Base-by-base conservation (phyloP, 1,140 invertebrate species). In the Zelostemma sp. region DNA sequence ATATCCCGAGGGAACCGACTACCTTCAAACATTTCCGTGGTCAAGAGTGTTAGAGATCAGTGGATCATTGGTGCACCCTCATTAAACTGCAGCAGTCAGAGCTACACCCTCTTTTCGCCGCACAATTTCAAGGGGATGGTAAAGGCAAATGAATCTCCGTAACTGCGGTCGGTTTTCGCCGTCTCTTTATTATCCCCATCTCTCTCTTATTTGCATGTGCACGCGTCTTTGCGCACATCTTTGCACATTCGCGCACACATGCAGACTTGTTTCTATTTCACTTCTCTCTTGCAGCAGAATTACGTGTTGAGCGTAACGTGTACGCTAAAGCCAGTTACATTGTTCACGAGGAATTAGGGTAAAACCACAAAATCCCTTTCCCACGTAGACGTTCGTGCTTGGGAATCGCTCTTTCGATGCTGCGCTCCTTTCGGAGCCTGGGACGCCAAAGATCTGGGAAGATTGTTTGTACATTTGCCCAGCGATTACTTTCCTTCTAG, bases 81-180 rank as follows among this genome's bases (percentile, higher is more conserved):
- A 50, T 50, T 50, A 35, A 50, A 50, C 48, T 50, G 25, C 48
- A 17, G 15, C 28, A 50, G 48, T 50, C 48, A 31, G 14, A 50
- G 48, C 16, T 50, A 50, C 28, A 50, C 48, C 48, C 48, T 50
- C 48, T 50, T 50, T 50, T 50, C 28, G 48, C 48, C 48, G 48
- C 48, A 17, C 56, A 49, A 43, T 59, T 59, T 59, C 56, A 48
- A 46, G 56, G 38, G 35, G 47, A 40, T 49, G 59, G 54, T 46
- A 58, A 61, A 68, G 54, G 56, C 64, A 63, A 72, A 72, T 68
- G 68, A 72, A 72, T 60, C 46, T 50, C 59, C 59, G 25, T 56
- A 53, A 63, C 41, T 59, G 56, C 31, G 56, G 46, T 48, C 15
- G 48, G 48, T 43, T 68, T 57, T 60, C 35, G 45, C 49, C 46